Percentiles rank a stretch among this genome's conserved stretches.
phyloP scores from a whole-genome alignment of 2,888 invertebrate species.

The Macropis europaea region DNA sequence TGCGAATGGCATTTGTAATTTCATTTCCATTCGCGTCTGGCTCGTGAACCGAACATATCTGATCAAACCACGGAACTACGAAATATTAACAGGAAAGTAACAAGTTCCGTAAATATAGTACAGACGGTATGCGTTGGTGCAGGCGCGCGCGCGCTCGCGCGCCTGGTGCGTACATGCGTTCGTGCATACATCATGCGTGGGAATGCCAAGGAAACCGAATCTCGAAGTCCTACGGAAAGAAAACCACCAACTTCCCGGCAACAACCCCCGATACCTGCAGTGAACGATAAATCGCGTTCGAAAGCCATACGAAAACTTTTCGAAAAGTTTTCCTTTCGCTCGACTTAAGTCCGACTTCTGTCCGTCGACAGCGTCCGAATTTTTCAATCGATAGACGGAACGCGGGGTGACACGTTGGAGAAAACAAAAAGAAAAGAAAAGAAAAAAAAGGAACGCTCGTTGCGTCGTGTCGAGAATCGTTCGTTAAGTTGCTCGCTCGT shows the following conservation, averaged over 20 bases:
- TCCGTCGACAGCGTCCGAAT: conserved; percentile 10
- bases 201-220: conserved; percentile 30
- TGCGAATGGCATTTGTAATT: conserved; percentile 4
- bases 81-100: conserved; percentile 21
- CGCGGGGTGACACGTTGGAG: too few relatives aligned
- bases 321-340: conserved; percentile 16
- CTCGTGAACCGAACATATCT: conserved; percentile 28
- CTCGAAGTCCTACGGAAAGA: background rate
- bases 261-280: too few relatives aligned
- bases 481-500: conserved; percentile 30
- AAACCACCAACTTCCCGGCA: background rate
- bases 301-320: conserved; percentile 6
- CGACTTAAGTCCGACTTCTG: conserved; percentile 9
- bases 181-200: conserved; percentile 43
- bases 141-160: conserved; percentile 49
- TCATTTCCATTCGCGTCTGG: conserved; percentile 3
- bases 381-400: conserved; percentile 23
- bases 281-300: too few relatives aligned
- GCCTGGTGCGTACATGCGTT: conserved; percentile 37
- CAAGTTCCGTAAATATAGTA: conserved; percentile 41
- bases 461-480: conserved; percentile 4
- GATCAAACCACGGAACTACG: conserved; percentile 11
- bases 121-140: conserved; percentile 40
- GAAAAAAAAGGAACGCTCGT: conserved; percentile 10
- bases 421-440: too few relatives aligned